Evolutionary conservation across 2,797 vertebrate species (phyloP), one percentile per base, ranked within the genome.

Genomic region (Numenius phaeopus): DNA sequence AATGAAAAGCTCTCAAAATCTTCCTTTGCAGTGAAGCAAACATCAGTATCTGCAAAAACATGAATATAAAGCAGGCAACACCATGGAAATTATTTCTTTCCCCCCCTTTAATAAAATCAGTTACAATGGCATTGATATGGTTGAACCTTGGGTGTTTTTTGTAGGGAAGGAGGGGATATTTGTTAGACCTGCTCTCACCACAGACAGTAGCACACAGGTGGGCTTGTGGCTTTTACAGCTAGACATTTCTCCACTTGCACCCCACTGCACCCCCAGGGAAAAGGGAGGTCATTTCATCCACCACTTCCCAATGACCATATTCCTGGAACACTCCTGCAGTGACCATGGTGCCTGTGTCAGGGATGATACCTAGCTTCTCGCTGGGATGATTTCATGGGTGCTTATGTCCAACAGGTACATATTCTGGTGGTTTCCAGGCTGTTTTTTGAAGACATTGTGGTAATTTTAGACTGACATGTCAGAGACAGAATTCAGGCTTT

Each of bases 51-150:
- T 70, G 11, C 16, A 26, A 52, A 91, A 75, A 9, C 11, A 75
- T 9, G 37, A 57, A 61, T 16, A n/a, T 4, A 2, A 75, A 37
- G 4, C 6, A 79, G 46, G 2, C 20, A 58, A n/a, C n/a, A 30
- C 14, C 5, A 1, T 30, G 11, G 34, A 90, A 94, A 73, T 2
- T 5, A 6, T 20, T 88, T 46, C 23, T 66, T 39, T 7, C 6
- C 6, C 15, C 4, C 5, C 1, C 9, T 55, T 95, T 47, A 96
- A 96, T 97, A 97, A 97, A 96, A 75, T 77, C 23, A 16, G 6
- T 70, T 77, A 26, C 5, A 5, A 32, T 81, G 34, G 29, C 65
- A 78, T 73, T 70, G 4, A 3, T 29, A 9, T 37, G 26, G 11
- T 61, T 83, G 30, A 72, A n/a, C 3, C 1, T 57, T 3, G 7